Evolutionary conservation across 2,888 invertebrate species (phyloP), one percentile per base, ranked within the genome.

Genomic region (Sinhomidia bicolor): DNA sequence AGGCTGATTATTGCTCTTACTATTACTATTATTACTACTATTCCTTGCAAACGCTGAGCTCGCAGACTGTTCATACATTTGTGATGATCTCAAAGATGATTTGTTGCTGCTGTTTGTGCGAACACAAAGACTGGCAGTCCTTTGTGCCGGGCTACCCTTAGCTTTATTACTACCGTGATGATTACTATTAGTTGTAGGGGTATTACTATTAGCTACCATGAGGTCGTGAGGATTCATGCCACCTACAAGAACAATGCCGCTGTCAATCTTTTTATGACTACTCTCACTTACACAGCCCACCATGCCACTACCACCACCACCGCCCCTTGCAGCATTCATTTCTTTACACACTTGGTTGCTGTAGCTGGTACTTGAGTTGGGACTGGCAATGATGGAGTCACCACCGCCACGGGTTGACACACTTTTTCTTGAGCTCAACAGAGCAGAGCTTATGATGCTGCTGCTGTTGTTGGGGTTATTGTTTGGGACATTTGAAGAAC

Each of bases 41-140:
- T 47, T 88, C n/a, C 83, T n/a, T 57, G 84, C 84, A 82, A 89
- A 89, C 7, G 88, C 80, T 1, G 88, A 80, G 74, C 26, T 71
- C 44, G 20, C 88, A 47, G 65, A 65, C n/a, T 76, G 54, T 47
- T 88, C 88, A 65, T 88, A 88, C 57, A 88, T 44, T 68, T 88
- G 88, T 9, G 88, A 83, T 57, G 87, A 82, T 82, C 88, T 79
- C 26, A 84, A 20, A 23, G 84, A 29, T 26, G 88, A 82, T 41
- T 76, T 76, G 74, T 76, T 85, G 78, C 44, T 76, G 32, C 82
- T 83, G 60, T 32, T 86, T 79, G 78, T 68, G 68, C 78, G 86
- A 85, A 90, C 81, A 88, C 91, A 89, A 82, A 91, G 89, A 90
- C 91, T 91, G 51, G 90, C 83, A 54, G 91, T 89, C 84, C 91